Percentiles rank a stretch among this genome's conserved stretches.
Evolutionary conservation across 2,888 invertebrate species (phyloP).

Genomic region (Rhagium mordax): DNA sequence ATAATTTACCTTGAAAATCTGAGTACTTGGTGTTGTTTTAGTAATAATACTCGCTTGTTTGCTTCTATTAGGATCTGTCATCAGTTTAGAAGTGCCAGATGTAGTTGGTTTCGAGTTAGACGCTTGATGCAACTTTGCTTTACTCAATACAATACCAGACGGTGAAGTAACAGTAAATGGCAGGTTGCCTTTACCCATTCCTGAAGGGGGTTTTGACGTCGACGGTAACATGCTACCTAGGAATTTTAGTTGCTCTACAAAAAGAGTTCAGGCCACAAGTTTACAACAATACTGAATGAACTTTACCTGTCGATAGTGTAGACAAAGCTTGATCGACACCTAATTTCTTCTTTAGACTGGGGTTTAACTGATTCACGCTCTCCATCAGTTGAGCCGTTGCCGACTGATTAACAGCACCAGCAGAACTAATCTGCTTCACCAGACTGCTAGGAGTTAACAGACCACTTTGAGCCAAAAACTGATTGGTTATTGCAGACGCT

Average conservation of each 20-base stretch:
- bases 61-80: conserved; percentile 39
- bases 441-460: conserved; percentile 46
- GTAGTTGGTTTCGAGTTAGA: conserved; percentile 31
- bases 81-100: conserved; percentile 32
- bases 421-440: conserved; percentile 46
- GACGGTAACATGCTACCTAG: conserved; percentile 48
- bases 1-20: conserved; percentile 49
- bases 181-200: conserved; percentile 40
- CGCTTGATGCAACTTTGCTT: conserved; percentile 30
- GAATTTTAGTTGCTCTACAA: conserved; percentile 52
- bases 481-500: conserved; percentile 52
- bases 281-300: neutral
- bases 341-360: conserved; percentile 45
- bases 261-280: conserved; percentile 1
- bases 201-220: conserved; percentile 30
- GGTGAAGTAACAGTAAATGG: conserved; percentile 48
- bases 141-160: conserved; percentile 39
- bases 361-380: conserved; percentile 46
- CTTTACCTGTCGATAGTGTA: conserved; percentile 39
- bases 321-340: conserved; percentile 46
- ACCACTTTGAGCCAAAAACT: conserved; percentile 49
- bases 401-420: conserved; percentile 4
- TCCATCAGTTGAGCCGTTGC: conserved; percentile 41
- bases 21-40: conserved; percentile 35
- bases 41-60: conserved; percentile 35